Evolutionary conservation across 2,113 vertebrate species (phyloP).

Genomic region (Butastur rufipennis): DNA sequence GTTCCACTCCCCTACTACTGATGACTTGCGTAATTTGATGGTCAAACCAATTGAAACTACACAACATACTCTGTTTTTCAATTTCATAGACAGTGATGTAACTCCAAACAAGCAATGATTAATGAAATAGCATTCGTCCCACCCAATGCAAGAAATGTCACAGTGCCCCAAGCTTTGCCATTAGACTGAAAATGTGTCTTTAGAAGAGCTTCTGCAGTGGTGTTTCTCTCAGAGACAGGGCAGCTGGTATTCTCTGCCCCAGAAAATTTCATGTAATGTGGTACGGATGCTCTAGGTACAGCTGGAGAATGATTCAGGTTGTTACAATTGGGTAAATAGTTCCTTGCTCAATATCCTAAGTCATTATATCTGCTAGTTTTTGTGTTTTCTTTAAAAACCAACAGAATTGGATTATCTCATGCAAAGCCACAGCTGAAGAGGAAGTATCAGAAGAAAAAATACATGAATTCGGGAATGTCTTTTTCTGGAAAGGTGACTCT

Average conservation of each 20-base stretch:
- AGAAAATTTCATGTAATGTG: not conserved
- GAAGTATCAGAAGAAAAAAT: not conserved
- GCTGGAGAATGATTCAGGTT: not conserved
- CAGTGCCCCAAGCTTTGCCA: not conserved
- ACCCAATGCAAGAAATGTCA: slow-evolving; percentile 36
- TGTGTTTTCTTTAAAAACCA: not conserved
- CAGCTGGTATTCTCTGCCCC: not conserved
- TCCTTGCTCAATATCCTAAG: not conserved
- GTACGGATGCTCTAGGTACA: not conserved
- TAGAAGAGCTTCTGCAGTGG: not conserved
- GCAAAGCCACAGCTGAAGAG: slow-evolving; percentile 9
- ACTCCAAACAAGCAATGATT: slow-evolving; percentile 48
- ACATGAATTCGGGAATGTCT: not conserved
- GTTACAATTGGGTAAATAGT: not conserved
- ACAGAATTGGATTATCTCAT: not conserved
- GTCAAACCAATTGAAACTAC: not conserved
- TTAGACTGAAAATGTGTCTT: not conserved
- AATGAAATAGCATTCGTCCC: slow-evolving; percentile 4
- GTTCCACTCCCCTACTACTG: not conserved
- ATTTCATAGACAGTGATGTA: slow-evolving; percentile 16
- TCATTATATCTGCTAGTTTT: not conserved
- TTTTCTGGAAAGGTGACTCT: not conserved
- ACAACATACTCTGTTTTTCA: slow-evolving; percentile 12
- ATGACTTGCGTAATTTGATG: not conserved
- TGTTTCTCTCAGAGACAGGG: not conserved